Evolutionary conservation across 2,797 vertebrate genomes (phyloP), one percentile per base, ranked within the genome.

Genomic region (Sebastes taczanowskii): DNA sequence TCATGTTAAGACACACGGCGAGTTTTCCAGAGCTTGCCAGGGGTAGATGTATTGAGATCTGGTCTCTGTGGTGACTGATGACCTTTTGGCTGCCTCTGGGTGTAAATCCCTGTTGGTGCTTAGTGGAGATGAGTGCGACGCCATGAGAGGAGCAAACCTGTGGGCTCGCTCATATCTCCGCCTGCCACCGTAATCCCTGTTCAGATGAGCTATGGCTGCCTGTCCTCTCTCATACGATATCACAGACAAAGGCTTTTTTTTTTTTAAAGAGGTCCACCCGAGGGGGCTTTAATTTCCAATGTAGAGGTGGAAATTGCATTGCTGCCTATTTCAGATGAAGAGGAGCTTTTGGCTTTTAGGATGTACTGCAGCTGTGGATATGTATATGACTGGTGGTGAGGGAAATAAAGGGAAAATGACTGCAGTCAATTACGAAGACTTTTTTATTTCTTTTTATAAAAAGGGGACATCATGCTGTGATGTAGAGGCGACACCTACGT

Each of bases 21-120:
- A 68, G 78, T 76, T 80, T 85, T 84, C 25, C 23, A 71, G 62
- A 85, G 68, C 64, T 25, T 25, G 27, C 64, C 71, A 58, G 53
- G 60, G n/a, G 42, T 46, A 38, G 61, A 70, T 56, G 59, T 55
- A 71, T 66, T 69, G 82, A 71, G 69, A 83, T 68, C 52, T 46
- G 60, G 61, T 86, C 80, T 84, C 89, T 13, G 75, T 49, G 35
- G 88, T 61, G 78, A 70, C 63, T 63, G 23, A 32, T 86, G 87
- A 92, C 90, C 90, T 93, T 92, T 91, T 32, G 64, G 78, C 67
- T 80, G 61, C 64, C 55, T 80, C 23, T 73, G 42, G 58, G 82
- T 42, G 56, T 68, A 86, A 88, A 92, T 91, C 82, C 84, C 74
- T 11, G 67, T 11, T 46, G 49, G 56, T 69, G 70, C 67, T 83